phyloP scores from a whole-genome alignment of 2,797 vertebrate genomes.

The Hypotaenidia okinawae region DNA sequence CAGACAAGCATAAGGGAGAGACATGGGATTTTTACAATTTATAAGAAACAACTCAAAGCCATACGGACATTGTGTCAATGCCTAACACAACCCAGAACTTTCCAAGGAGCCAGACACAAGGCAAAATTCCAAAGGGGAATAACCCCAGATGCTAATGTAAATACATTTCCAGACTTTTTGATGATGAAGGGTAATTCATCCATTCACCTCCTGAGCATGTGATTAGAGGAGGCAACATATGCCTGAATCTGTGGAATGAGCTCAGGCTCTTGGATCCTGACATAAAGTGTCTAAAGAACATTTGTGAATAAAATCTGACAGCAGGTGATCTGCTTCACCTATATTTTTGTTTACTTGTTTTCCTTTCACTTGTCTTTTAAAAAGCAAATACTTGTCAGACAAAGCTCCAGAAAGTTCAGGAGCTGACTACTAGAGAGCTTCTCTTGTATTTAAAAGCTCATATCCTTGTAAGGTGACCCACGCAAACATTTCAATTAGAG shows the following conservation, averaged over 20 bases:
- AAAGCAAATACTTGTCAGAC: neutral
- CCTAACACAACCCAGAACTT: neutral
- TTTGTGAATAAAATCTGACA: neutral
- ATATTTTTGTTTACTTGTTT: neutral
- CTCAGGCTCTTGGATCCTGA: neutral
- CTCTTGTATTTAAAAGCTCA: neutral
- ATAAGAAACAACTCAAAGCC: neutral
- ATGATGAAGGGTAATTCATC: neutral
- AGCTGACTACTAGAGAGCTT: neutral
- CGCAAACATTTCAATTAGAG: neutral
- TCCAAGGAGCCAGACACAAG: neutral
- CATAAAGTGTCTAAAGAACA: neutral
- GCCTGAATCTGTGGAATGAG: neutral
- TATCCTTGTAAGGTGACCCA: neutral
- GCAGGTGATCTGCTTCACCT: neutral
- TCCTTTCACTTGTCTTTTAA: neutral
- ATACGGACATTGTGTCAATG: neutral
- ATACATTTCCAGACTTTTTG: neutral
- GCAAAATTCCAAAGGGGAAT: neutral
- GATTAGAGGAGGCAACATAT: neutral
- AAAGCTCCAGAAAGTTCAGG: neutral
- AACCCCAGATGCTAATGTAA: neutral
- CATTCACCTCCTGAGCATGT: neutral
- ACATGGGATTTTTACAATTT: neutral
- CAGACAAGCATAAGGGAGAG: neutral